Evolutionary conservation across 2,797 vertebrate genomes (phyloP).

Genomic region (Pagetopsis macropterus): DNA sequence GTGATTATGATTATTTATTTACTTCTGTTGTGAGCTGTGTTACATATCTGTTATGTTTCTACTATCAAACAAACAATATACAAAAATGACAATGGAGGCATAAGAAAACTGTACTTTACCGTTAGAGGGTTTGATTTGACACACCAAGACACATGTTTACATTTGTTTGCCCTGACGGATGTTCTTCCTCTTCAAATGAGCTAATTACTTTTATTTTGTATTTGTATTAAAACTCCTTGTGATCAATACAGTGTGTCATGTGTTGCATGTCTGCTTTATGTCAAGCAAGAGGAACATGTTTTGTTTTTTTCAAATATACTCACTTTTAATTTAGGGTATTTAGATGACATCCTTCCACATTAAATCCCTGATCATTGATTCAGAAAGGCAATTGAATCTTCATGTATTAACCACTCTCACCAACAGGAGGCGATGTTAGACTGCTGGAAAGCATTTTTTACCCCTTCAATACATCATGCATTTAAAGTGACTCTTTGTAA

Average conservation of each 20-base stretch:
- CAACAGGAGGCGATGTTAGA: slow-evolving; percentile 45
- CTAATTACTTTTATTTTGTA: background rate
- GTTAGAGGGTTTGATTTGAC: background rate
- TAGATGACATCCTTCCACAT: background rate
- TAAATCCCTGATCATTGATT: background rate
- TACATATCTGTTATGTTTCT: background rate
- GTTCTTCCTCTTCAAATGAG: background rate
- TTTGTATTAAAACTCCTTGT: background rate
- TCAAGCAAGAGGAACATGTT: rapidly evolving
- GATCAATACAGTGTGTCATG: background rate
- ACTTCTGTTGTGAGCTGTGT: background rate
- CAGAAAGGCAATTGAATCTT: background rate
- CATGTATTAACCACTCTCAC: slow-evolving; percentile 2
- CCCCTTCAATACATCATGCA: background rate
- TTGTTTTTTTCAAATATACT: background rate
- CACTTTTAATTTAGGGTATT: background rate
- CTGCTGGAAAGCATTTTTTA: background rate
- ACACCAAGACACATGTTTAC: background rate
- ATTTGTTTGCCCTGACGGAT: background rate
- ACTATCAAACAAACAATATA: background rate
- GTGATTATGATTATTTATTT: background rate
- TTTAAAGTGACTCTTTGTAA: background rate
- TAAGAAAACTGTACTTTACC: background rate
- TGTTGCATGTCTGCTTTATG: background rate
- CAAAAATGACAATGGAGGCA: background rate